These are phyloP conservation scores for Apodemia hepburni DNA, from an alignment of 2,888 invertebrate genomes.

Conservation along the genomic window DNA sequence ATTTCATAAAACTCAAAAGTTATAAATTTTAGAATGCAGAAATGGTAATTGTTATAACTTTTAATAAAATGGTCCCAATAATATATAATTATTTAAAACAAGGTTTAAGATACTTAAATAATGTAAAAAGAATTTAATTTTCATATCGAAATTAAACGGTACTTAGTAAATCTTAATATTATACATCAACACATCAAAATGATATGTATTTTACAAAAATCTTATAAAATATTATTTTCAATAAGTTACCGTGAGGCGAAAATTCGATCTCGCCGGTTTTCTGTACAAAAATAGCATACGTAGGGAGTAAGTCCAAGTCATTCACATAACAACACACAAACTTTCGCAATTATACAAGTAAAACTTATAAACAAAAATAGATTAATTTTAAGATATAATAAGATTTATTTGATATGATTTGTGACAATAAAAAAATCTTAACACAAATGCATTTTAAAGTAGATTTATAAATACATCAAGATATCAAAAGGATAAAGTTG, in stretches of 20 bases:
- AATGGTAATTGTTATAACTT: background rate
- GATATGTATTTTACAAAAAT: constrained; percentile 3
- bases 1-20: constrained; percentile 9
- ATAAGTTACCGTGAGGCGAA: too few species aligned
- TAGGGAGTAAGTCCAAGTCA: too few species aligned
- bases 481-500: background rate
- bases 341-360: too few species aligned
- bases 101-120: background rate
- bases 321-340: too few species aligned
- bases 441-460: background rate
- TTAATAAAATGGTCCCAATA: constrained; percentile 10
- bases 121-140: background rate
- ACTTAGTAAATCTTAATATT: background rate
- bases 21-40: background rate
- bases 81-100: background rate
- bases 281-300: too few species aligned
- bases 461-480: background rate
- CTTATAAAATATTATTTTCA: too few species aligned
- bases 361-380: too few species aligned
- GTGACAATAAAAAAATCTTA: background rate
- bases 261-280: too few species aligned
- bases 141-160: background rate
- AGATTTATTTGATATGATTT: background rate
- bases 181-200: background rate
- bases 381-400: too few species aligned